Base-by-base conservation (phyloP, 1,140 invertebrate species). In the Nilaparvata lugens region DNA sequence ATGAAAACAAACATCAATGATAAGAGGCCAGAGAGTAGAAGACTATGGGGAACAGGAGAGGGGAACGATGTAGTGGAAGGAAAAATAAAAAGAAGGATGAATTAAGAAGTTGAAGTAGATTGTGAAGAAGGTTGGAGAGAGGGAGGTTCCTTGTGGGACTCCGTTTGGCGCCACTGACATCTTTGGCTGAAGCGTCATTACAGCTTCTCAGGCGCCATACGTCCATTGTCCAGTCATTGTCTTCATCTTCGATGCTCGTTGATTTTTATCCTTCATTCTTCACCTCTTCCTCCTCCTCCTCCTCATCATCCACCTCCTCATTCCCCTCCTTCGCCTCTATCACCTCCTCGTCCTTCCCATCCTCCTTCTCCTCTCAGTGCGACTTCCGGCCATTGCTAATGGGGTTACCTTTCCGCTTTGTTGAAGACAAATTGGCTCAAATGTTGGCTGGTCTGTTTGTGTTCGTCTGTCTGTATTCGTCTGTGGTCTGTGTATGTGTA, bases 211-310 rank as follows among this genome's bases (percentile, higher is more conserved):
- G 45, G 45, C 45, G 45, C 45, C 45, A 48, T 48, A 18, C 16
- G 31, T 19, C 45, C 45, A 48, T 48, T 48, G 45, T 48, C 45
- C 45, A 48, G 45, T 48, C 45, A 48, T 48, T 48, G 45, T 48
- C 45, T 48, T 11, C 45, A 48, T 19, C 31, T 35, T 35, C 31
- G 31, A 35, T 35, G 4, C 31, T 35, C 31, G 31, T 35, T 35
- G 31, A 35, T 35, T 35, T 35, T 35, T 35, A 35, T 35, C 31
- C 31, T 6, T 35, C 31, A 4, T 35, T 11, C 31, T n/a, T n/a
- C n/a, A n/a, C 9, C 9, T 35, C 31, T 11, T 35, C 31, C 7
- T 11, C 31, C 31, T 11, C 31, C 9, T 11, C 13, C 31, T 9
- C 31, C 7, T 11, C 31, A 35, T 2, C 31, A 4, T 35, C 9